Evolutionary conservation across 2,113 vertebrate genomes (phyloP).

Genomic region (Eupsittula cactorum): DNA sequence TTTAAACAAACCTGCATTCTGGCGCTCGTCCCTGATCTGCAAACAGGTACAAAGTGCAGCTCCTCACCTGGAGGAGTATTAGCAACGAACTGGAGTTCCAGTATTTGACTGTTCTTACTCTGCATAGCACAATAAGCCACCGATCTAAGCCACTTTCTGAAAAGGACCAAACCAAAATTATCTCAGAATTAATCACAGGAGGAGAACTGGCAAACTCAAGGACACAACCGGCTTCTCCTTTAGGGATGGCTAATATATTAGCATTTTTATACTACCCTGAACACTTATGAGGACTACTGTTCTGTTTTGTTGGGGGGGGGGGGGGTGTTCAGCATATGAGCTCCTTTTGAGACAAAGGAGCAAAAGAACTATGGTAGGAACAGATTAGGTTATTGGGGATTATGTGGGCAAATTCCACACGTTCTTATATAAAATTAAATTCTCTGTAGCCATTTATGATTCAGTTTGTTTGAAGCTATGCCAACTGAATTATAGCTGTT

Average conservation of each 20-base stretch:
- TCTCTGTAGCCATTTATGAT: constrained; percentile 16
- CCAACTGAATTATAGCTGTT: constrained; percentile 41
- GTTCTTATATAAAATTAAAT: neutral
- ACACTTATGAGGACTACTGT: neutral
- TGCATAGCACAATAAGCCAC: neutral
- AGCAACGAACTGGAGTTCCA: neutral
- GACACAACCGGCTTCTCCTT: neutral
- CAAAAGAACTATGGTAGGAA: neutral
- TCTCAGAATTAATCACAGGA: neutral
- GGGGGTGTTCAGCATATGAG: neutral
- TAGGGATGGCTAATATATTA: neutral
- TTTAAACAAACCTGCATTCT: neutral
- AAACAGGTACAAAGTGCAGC: neutral
- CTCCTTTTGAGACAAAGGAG: neutral
- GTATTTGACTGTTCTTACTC: neutral
- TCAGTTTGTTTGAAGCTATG: constrained; percentile 17
- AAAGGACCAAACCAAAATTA: neutral
- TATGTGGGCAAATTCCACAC: neutral
- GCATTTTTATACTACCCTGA: neutral
- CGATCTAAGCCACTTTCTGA: neutral
- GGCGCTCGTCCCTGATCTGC: neutral
- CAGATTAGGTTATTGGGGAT: neutral
- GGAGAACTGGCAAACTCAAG: neutral
- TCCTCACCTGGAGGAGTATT: neutral
- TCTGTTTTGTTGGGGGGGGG: neutral